These are phyloP conservation scores for Melanotaenia pygmaea DNA, from an alignment of 2,797 vertebrate genomes.

Conservation along the genomic window DNA sequence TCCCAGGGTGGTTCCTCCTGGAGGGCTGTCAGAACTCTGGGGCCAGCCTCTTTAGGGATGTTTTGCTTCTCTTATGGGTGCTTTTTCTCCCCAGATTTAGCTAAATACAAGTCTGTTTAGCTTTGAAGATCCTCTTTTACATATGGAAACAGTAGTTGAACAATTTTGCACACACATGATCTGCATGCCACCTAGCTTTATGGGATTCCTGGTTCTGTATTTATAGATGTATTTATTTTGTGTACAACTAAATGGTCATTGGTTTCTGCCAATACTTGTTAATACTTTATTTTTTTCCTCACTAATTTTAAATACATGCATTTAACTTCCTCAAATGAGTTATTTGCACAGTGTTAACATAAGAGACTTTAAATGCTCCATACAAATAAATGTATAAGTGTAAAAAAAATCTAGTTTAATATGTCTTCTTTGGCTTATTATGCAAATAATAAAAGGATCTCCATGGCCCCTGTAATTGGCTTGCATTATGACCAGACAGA, in stretches of 20 bases:
- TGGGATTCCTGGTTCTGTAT: constrained; percentile 11
- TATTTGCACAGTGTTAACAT: not conserved
- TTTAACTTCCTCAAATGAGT: not conserved
- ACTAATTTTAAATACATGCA: not conserved
- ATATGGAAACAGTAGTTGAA: constrained; percentile 21
- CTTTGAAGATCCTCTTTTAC: constrained; percentile 49
- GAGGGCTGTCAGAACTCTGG: constrained; percentile 82
- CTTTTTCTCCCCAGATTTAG: constrained; percentile 68
- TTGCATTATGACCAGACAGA: constrained; percentile 65
- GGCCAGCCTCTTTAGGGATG: constrained; percentile 73
- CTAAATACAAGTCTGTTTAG: constrained; percentile 60
- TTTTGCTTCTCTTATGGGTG: constrained; percentile 73
- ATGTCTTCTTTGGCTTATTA: constrained; percentile 42
- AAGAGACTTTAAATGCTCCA: constrained; percentile 8
- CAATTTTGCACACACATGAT: constrained; percentile 30
- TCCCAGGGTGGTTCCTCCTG: constrained; percentile 87
- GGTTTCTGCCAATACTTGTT: constrained; percentile 5
- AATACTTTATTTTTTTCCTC: constrained; percentile 2
- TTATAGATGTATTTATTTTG: constrained; percentile 20
- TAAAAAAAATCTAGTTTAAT: constrained; percentile 32
- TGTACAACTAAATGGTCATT: constrained; percentile 6
- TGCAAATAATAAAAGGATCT: constrained; percentile 49
- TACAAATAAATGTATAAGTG: constrained; percentile 10
- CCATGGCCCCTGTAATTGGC: constrained; percentile 63
- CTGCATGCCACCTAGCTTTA: constrained; percentile 24